Evolutionary conservation across 2,113 vertebrate species (phyloP).

Genomic region (Peromyscus polionotus): DNA sequence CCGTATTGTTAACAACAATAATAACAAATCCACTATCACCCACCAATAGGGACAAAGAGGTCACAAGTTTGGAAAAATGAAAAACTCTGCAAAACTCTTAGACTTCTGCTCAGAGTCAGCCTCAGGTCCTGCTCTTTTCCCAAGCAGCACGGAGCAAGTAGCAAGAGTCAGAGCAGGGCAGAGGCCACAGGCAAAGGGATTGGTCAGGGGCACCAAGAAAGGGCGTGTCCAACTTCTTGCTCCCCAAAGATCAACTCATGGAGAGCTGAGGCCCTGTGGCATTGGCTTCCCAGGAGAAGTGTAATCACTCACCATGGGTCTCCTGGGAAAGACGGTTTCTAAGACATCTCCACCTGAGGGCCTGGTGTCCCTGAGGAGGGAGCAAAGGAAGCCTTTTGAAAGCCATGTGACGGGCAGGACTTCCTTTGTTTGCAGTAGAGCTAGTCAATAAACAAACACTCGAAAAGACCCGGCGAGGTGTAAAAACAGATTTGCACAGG

Average conservation of each 20-base stretch:
- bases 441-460: conserved; percentile 87
- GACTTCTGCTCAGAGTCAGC: neutral
- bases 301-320: fast-evolving
- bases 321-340: neutral
- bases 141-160: no score
- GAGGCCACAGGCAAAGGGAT: neutral
- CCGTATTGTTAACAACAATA: neutral
- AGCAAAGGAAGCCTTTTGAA: conserved; percentile 47
- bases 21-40: neutral
- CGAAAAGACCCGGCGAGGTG: conserved; percentile 88
- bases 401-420: conserved; percentile 46
- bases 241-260: neutral
- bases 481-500: conserved; percentile 89
- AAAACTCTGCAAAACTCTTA: neutral
- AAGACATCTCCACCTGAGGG: neutral
- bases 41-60: neutral
- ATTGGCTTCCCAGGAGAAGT: no score
- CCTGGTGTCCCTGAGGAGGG: neutral
- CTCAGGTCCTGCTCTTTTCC: neutral
- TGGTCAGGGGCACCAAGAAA: fast-evolving
- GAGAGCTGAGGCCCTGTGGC: neutral
- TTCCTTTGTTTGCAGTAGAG: conserved; percentile 86
- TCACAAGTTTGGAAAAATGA: neutral
- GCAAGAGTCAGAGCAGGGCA: neutral
- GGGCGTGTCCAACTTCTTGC: neutral